Evolutionary conservation across 2,113 vertebrate genomes (phyloP).

Genomic region (Heterotilapia buettikoferi): DNA sequence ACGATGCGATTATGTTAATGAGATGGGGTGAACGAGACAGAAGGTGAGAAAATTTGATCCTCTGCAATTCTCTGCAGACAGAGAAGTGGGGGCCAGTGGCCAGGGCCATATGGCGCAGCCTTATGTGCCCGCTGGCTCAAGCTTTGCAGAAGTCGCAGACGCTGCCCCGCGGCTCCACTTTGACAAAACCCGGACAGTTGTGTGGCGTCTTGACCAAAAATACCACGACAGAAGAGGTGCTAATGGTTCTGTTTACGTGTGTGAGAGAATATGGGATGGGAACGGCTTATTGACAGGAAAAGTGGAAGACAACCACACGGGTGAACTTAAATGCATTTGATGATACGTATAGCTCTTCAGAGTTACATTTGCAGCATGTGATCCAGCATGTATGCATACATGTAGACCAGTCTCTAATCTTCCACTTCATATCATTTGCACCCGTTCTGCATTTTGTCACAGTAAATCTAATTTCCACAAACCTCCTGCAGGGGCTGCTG

Average conservation of each 20-base stretch:
- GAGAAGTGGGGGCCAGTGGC: slow-evolving; percentile 5
- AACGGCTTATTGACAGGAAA: not conserved
- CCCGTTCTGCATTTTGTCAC: not conserved
- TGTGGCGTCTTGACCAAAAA: not conserved
- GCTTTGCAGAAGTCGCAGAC: slow-evolving; percentile 9
- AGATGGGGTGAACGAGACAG: slow-evolving; percentile 4
- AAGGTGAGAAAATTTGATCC: slow-evolving; percentile 54
- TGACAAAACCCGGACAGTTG: slow-evolving; percentile 19
- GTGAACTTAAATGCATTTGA: not conserved
- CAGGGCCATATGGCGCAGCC: slow-evolving; percentile 56
- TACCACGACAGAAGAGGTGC: not conserved
- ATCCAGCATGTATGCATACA: not conserved
- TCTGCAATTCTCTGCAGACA: slow-evolving; percentile 36
- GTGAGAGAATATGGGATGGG: not conserved
- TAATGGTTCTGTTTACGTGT: not conserved
- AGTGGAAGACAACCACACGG: not conserved
- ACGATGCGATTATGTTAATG: not conserved
- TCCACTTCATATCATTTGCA: not conserved
- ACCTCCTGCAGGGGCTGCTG: slow-evolving; percentile 76
- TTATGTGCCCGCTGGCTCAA: slow-evolving; percentile 51
- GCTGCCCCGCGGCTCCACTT: not conserved
- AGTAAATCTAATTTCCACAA: slow-evolving; percentile 7
- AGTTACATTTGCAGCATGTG: not conserved
- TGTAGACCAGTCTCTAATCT: not conserved
- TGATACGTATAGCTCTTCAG: not conserved